These are phyloP conservation scores for Idaea straminata DNA, from an alignment of 2,888 invertebrate genomes.

Conservation along the genomic window DNA sequence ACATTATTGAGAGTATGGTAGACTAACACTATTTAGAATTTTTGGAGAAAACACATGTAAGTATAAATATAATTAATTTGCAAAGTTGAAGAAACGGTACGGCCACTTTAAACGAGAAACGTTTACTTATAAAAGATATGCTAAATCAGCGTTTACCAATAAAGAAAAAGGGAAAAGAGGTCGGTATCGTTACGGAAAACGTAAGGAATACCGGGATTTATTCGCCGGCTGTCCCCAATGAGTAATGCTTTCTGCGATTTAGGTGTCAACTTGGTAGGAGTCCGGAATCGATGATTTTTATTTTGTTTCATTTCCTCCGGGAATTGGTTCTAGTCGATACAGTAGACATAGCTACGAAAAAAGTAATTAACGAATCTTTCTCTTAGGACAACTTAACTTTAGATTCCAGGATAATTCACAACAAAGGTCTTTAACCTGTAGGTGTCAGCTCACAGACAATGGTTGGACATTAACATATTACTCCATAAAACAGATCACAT, in stretches of 20 bases:
- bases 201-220: slow-evolving; percentile 43
- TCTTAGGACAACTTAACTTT: not conserved
- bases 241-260: slow-evolving; percentile 57
- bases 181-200: slow-evolving; percentile 40
- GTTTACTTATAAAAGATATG: not conserved
- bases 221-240: slow-evolving; percentile 49
- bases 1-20: too few species aligned
- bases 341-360: slow-evolving; percentile 12
- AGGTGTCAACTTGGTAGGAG: slow-evolving; percentile 28
- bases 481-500: too few species aligned
- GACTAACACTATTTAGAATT: too few species aligned
- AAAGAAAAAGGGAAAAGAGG: slow-evolving; percentile 20
- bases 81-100: not conserved
- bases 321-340: slow-evolving; percentile 20
- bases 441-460: too few species aligned
- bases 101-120: not conserved
- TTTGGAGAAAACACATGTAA: too few species aligned
- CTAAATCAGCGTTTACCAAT: slow-evolving; percentile 33
- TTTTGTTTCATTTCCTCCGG: slow-evolving; percentile 17
- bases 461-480: too few species aligned
- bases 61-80: too few species aligned
- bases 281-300: slow-evolving; percentile 42
- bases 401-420: not conserved
- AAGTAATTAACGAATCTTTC: slow-evolving; percentile 9
- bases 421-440: too few species aligned